A percentile compares a stretch with the other conserved stretches of the same genome.
These are phyloP conservation scores for Bombus ignitus DNA, from an alignment of 1,140 invertebrate species.

Conservation along the genomic window DNA sequence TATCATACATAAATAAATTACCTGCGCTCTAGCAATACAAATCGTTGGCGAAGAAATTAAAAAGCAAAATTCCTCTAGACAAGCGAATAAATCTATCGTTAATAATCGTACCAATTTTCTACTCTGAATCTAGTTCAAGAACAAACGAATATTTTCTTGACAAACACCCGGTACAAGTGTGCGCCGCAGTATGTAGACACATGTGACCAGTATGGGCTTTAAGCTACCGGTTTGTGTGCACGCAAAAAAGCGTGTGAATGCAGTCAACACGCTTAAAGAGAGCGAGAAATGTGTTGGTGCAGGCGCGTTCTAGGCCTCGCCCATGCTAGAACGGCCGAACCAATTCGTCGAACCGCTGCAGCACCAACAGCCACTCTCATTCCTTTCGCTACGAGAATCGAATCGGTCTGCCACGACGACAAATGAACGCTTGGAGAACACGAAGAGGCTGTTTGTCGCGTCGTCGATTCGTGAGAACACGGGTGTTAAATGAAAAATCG, in stretches of 20 bases:
- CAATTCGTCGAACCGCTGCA: constrained; percentile 60
- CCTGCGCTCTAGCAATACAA: no score
- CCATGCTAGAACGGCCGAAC: constrained; percentile 50
- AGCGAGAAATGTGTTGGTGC: constrained; percentile 7
- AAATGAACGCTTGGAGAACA: constrained; percentile 9
- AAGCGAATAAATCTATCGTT: not conserved
- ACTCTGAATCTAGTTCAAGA: not conserved
- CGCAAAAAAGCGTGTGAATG: constrained; percentile 38
- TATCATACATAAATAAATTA: no score
- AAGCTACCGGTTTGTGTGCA: constrained; percentile 24
- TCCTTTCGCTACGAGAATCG: constrained; percentile 60
- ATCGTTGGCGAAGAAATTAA: no score
- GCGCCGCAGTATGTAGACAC: not conserved
- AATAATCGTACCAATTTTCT: not conserved
- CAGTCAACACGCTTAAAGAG: not conserved
- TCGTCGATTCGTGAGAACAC: constrained; percentile 60
- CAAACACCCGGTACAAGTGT: constrained; percentile 25
- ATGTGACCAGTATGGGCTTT: constrained; percentile 30
- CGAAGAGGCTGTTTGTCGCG: constrained; percentile 6
- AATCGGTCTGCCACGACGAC: constrained; percentile 64
- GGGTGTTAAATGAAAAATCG: constrained; percentile 65
- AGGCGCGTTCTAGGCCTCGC: constrained; percentile 55
- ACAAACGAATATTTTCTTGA: not conserved
- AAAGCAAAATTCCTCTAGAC: not conserved
- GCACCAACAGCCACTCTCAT: not conserved